phyloP scores from a whole-genome alignment of 2,888 invertebrate species.

The Sphaerophoria taeniata region DNA sequence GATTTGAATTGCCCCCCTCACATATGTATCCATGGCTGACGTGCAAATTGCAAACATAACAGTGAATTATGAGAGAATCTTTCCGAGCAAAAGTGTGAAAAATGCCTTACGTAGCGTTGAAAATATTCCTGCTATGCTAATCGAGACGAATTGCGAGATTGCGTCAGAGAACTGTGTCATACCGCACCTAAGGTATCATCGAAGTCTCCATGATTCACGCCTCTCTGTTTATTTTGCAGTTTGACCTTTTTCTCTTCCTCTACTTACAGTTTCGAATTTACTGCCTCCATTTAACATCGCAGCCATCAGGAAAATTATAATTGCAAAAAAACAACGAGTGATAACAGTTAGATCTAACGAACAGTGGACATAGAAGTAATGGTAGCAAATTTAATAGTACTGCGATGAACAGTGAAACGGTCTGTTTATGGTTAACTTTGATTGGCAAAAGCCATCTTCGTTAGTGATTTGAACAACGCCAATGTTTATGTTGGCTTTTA shows the following conservation, averaged over 20 bases:
- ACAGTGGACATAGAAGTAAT: slow-evolving; percentile 41
- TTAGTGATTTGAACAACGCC: slow-evolving; percentile 41
- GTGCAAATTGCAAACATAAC: slow-evolving; percentile 44
- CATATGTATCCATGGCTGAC: neutral
- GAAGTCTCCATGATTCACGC: slow-evolving; percentile 12
- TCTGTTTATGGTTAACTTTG: slow-evolving; percentile 66
- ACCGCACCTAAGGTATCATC: slow-evolving; percentile 53
- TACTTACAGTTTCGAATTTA: slow-evolving; percentile 12
- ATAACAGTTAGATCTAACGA: slow-evolving; percentile 62
- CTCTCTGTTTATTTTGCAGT: slow-evolving; percentile 33
- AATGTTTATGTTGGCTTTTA: slow-evolving; percentile 8
- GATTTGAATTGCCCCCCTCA: slow-evolving; percentile 37
- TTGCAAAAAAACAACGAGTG: slow-evolving; percentile 5
- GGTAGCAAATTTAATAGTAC: slow-evolving; percentile 46
- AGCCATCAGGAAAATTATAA: slow-evolving; percentile 9
- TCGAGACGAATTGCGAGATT: slow-evolving; percentile 39
- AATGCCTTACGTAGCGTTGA: slow-evolving; percentile 63
- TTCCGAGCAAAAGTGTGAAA: slow-evolving; percentile 29
- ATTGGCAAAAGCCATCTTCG: slow-evolving; percentile 53
- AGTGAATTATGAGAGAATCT: slow-evolving; percentile 48
- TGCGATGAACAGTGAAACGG: slow-evolving; percentile 56
- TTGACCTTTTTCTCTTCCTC: slow-evolving; percentile 17
- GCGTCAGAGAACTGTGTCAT: slow-evolving; percentile 73
- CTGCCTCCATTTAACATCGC: slow-evolving; percentile 43
- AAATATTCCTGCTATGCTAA: slow-evolving; percentile 67